phyloP scores from a whole-genome alignment of 2,797 vertebrate species.

The Eptatretus atami region DNA sequence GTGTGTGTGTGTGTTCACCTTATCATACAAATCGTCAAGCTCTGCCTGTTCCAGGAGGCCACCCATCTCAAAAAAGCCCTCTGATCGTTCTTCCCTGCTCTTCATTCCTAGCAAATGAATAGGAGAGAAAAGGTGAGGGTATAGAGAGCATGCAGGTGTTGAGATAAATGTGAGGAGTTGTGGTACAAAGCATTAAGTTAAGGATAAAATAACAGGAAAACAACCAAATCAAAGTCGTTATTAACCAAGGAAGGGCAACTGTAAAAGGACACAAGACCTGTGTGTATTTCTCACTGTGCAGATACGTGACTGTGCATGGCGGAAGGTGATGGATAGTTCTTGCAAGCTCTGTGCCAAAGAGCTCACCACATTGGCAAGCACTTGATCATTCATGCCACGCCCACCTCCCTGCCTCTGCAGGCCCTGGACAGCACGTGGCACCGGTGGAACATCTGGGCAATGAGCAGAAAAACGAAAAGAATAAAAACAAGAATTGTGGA shows the following conservation, averaged over 20 bases:
- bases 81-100: slow-evolving; percentile 76
- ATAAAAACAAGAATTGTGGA: too few relatives aligned
- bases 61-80: slow-evolving; percentile 74
- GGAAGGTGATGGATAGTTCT: slow-evolving; percentile 59
- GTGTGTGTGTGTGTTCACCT: slow-evolving; percentile 18
- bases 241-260: too few relatives aligned
- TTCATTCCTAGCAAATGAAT: slow-evolving; percentile 43
- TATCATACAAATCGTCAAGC: slow-evolving; percentile 42
- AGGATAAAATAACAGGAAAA: too few relatives aligned
- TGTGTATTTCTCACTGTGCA: slow-evolving; percentile 43
- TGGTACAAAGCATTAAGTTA: too few relatives aligned
- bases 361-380: slow-evolving; percentile 59
- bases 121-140: slow-evolving; percentile 8
- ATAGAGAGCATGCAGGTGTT: too few relatives aligned
- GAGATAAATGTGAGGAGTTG: too few relatives aligned
- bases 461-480: slow-evolving; percentile 9
- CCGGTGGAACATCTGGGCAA: slow-evolving; percentile 63
- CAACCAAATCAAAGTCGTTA: too few relatives aligned
- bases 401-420: slow-evolving; percentile 43
- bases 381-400: slow-evolving; percentile 50
- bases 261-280: too few relatives aligned
- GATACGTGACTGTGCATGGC: slow-evolving; percentile 67
- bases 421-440: slow-evolving; percentile 60
- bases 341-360: slow-evolving; percentile 71
- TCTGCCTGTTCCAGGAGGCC: too few relatives aligned